Conservation (phyloP, 2,797 vertebrate species). For the Amblyraja radiata region DNA sequence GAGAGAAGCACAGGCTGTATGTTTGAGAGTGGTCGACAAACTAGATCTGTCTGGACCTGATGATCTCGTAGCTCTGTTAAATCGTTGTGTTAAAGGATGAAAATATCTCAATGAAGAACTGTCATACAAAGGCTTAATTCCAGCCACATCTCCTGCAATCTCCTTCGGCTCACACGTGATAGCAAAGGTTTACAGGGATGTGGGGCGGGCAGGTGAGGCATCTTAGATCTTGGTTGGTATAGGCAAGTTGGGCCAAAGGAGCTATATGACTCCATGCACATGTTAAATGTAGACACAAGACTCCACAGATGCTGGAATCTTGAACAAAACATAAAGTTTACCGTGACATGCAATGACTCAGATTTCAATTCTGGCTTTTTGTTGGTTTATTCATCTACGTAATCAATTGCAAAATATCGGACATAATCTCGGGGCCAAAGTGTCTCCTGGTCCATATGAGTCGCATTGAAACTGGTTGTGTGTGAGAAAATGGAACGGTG, state of each 20-base stretch:
- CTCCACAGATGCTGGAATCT: too few relatives aligned
- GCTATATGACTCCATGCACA: neutral
- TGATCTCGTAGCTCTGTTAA: neutral
- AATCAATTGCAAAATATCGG: neutral
- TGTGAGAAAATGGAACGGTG: too few relatives aligned
- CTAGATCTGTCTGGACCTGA: conserved; percentile 6
- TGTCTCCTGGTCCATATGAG: neutral
- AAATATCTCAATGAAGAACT: neutral
- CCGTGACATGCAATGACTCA: neutral
- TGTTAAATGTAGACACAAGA: neutral
- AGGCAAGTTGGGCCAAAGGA: too few relatives aligned
- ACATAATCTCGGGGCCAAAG: too few relatives aligned
- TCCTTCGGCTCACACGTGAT: neutral
- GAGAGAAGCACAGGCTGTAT: conserved; percentile 53
- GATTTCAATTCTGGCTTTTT: neutral
- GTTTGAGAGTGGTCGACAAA: conserved; percentile 72
- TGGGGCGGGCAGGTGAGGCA: too few relatives aligned
- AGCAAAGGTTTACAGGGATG: too few relatives aligned
- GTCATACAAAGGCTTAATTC: neutral
- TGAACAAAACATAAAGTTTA: too few relatives aligned
- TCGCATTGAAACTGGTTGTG: neutral
- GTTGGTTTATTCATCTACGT: neutral
- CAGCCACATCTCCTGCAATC: neutral
- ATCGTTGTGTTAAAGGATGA: neutral
- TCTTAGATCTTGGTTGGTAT: too few relatives aligned